Conservation (phyloP, 2,888 invertebrate species). For the Augochlorella aurata region DNA sequence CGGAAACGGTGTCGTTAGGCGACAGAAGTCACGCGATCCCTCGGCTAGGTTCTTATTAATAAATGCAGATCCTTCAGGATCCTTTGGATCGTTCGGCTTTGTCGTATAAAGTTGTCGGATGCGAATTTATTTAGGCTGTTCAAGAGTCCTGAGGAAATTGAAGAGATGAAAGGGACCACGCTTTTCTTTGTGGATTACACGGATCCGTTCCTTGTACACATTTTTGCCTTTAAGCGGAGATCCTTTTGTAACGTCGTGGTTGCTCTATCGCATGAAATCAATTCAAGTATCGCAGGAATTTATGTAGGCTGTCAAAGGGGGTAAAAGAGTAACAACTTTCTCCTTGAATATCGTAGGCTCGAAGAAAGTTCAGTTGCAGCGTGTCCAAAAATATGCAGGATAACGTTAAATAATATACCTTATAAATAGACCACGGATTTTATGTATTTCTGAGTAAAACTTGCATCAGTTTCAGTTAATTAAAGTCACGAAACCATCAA, state of each 20-base stretch:
- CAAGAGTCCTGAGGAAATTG: not conserved
- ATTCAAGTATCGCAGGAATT: not conserved
- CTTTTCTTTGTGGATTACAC: not conserved
- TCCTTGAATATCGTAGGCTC: not conserved
- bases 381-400: not conserved
- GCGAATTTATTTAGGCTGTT: not conserved
- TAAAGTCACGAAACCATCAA: too few relatives aligned
- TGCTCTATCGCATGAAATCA: not conserved
- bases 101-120: too few relatives aligned
- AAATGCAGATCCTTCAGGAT: too few relatives aligned
- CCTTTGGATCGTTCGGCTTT: too few relatives aligned
- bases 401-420: not conserved
- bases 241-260: too few relatives aligned
- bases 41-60: too few relatives aligned
- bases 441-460: too few relatives aligned
- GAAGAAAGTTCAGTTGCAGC: too few relatives aligned
- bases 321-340: not conserved
- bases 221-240: not conserved
- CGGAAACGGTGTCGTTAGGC: not conserved
- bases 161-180: not conserved
- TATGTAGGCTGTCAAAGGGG: not conserved
- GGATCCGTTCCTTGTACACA: not conserved
- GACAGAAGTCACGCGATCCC: too few relatives aligned
- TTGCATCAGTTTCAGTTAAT: too few relatives aligned
- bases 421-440: too few relatives aligned